A percentile compares a stretch with the other conserved stretches of the same genome.
Evolutionary conservation across 2,113 vertebrate genomes (phyloP).

Genomic region (Diphyllodes magnificus): DNA sequence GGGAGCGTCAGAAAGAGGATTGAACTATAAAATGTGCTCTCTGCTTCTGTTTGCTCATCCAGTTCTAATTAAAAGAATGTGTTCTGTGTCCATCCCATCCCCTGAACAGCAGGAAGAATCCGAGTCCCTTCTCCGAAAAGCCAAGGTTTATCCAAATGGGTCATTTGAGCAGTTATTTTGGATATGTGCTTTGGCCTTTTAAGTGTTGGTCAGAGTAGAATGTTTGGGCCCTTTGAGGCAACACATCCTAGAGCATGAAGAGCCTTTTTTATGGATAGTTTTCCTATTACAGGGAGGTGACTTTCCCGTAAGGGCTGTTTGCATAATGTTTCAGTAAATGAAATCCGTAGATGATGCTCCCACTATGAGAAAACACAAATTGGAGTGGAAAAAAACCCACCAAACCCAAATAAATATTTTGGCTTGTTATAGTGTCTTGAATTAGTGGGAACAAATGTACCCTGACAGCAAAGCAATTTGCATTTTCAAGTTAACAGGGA

Average conservation of each 20-base stretch:
- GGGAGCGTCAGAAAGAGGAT: background rate
- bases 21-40: background rate
- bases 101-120: background rate
- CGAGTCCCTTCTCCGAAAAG: background rate
- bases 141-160: background rate
- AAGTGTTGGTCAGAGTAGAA: background rate
- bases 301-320: conserved; percentile 29
- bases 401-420: conserved; percentile 24
- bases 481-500: conserved; percentile 18
- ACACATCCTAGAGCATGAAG: background rate
- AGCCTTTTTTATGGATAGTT: background rate
- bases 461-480: conserved; percentile 38
- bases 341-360: background rate
- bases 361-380: conserved; percentile 30
- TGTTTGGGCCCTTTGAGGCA: background rate
- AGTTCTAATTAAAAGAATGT: background rate
- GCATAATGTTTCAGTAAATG: conserved; percentile 24
- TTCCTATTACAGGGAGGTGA: conserved; percentile 1
- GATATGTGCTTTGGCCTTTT: background rate
- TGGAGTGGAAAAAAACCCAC: background rate
- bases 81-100: background rate
- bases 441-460: conserved; percentile 35
- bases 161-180: background rate
- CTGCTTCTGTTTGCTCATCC: background rate
- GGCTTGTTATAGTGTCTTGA: conserved; percentile 15